A percentile compares a stretch with the other conserved stretches of the same genome.
These are phyloP conservation scores for Tangara arthus DNA, from an alignment of 2,797 vertebrate genomes.

Conservation along the genomic window DNA sequence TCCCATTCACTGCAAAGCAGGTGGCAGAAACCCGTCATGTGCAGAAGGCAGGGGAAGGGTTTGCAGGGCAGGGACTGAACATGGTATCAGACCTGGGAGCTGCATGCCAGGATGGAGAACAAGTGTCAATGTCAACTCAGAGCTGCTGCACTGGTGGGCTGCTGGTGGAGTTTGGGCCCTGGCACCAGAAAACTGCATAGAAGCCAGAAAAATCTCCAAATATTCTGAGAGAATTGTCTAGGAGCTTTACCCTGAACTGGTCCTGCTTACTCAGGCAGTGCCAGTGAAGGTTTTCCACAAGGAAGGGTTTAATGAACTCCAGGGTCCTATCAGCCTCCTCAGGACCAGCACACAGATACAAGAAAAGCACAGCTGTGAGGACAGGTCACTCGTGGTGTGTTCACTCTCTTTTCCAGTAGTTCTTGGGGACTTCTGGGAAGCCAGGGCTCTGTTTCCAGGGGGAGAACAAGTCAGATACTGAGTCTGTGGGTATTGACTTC, in stretches of 20 bases:
- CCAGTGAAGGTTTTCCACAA: background rate
- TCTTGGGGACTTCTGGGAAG: background rate
- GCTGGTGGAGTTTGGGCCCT: background rate
- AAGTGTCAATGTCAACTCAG: background rate
- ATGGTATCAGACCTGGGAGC: background rate
- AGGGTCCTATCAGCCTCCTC: background rate
- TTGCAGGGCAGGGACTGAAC: background rate
- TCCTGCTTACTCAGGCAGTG: background rate
- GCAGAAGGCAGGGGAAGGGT: background rate
- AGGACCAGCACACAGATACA: no score
- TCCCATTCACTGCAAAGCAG: background rate
- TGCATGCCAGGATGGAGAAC: background rate
- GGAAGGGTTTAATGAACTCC: accelerated
- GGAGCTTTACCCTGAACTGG: background rate
- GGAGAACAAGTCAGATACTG: background rate
- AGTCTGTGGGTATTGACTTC: background rate
- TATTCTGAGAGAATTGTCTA: background rate
- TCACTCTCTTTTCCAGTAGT: background rate
- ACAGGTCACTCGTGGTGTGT: accelerated
- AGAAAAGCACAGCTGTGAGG: background rate
- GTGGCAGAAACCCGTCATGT: background rate
- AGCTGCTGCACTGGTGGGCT: background rate
- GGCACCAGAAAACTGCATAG: background rate
- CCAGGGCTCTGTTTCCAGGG: background rate
- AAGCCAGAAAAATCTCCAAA: background rate